phyloP scores from a whole-genome alignment of 2,113 vertebrate genomes.

The Eulemur rufifrons region DNA sequence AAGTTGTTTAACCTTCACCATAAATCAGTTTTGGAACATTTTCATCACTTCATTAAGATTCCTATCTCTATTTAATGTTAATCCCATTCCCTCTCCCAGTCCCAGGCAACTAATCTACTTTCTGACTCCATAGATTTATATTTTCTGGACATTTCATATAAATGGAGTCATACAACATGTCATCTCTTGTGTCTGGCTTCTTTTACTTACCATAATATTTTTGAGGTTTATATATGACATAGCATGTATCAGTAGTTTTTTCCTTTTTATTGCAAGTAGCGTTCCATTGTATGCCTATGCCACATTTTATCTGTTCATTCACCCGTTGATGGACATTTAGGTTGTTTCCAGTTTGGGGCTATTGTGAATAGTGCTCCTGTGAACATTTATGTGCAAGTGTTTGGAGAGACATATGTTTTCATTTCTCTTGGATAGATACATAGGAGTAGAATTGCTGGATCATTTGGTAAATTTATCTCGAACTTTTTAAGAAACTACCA shows the following conservation, averaged over 20 bases:
- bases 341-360: neutral
- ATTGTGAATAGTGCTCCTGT: neutral
- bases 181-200: neutral
- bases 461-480: conserved; percentile 4
- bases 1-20: neutral
- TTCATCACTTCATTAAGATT: neutral
- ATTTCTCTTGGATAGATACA: neutral
- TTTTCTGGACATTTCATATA: neutral
- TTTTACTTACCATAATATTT: neutral
- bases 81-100: neutral
- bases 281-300: neutral
- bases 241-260: neutral
- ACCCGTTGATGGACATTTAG: neutral
- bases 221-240: neutral
- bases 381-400: neutral
- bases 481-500: conserved; percentile 15
- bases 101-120: neutral
- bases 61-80: conserved; percentile 22
- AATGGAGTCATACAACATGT: neutral
- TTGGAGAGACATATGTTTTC: neutral
- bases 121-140: neutral
- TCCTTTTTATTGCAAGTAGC: conserved; percentile 35
- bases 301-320: neutral
- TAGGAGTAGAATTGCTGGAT: neutral
- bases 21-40: neutral